Evolutionary conservation across 2,113 vertebrate genomes (phyloP).

Genomic region (Equus przewalskii): DNA sequence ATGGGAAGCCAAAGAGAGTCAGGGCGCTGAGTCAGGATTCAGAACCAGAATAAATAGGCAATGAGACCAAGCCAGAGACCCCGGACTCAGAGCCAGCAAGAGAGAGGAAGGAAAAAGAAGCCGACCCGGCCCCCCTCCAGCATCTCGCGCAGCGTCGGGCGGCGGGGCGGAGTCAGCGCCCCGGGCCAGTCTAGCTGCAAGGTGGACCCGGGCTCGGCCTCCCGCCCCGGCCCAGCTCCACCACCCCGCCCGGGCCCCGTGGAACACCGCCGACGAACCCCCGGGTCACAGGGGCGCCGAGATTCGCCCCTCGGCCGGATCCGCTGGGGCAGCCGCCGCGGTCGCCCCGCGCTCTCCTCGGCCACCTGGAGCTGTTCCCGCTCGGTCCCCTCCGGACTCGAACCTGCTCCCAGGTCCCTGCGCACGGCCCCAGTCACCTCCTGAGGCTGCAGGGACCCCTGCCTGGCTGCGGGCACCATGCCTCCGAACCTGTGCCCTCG

Average conservation of each 20-base stretch:
- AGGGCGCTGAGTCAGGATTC: background rate
- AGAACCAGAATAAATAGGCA: background rate
- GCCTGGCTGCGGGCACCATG: accelerated
- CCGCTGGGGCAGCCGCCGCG: background rate
- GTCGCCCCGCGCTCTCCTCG: background rate
- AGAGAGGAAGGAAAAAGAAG: too few species aligned
- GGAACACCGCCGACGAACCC: accelerated
- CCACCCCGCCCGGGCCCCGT: background rate
- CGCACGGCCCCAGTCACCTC: background rate
- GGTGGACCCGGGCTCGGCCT: accelerated
- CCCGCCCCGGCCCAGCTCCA: accelerated
- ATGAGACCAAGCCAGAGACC: background rate
- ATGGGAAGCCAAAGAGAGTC: background rate
- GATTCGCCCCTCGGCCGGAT: background rate
- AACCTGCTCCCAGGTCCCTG: background rate
- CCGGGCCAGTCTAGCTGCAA: accelerated
- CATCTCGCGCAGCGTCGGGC: too few species aligned
- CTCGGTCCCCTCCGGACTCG: accelerated
- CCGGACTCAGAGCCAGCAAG: accelerated
- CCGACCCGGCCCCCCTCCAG: accelerated
- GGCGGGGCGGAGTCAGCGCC: background rate
- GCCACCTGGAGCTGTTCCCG: background rate
- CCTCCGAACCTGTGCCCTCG: background rate
- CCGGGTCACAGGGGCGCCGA: background rate
- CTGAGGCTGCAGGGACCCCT: background rate